phyloP scores from a whole-genome alignment of 2,797 vertebrate genomes.

The Poeciliopsis presidionis region DNA sequence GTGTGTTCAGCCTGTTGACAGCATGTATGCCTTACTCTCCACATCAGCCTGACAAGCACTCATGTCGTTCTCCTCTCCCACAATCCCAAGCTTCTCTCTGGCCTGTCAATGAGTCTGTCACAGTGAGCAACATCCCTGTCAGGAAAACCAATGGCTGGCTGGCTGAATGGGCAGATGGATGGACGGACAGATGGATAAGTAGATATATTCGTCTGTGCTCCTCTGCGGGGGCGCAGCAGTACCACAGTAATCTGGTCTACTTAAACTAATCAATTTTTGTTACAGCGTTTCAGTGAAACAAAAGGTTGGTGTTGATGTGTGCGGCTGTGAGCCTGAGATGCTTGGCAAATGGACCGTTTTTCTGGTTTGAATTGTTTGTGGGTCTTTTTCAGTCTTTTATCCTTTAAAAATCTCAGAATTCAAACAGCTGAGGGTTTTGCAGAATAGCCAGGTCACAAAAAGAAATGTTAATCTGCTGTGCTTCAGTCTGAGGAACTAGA shows the following conservation, averaged over 20 bases:
- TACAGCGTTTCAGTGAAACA: constrained; percentile 31
- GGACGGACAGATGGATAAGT: constrained; percentile 45
- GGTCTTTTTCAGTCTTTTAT: constrained; percentile 31
- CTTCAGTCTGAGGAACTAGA: constrained; percentile 12
- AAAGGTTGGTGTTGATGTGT: constrained; percentile 34
- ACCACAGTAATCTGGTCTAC: constrained; percentile 47
- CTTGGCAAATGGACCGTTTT: constrained; percentile 36
- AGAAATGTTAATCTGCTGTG: constrained; percentile 4
- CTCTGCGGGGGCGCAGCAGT: constrained; percentile 17
- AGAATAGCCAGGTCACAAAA: constrained; percentile 27
- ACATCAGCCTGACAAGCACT: constrained; percentile 52
- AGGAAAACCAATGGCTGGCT: constrained; percentile 34
- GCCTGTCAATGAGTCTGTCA: constrained; percentile 67
- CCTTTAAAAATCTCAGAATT: constrained; percentile 25
- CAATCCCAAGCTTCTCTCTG: constrained; percentile 46
- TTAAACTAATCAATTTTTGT: constrained; percentile 59
- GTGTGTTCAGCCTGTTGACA: constrained; percentile 40
- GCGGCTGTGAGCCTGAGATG: constrained; percentile 30
- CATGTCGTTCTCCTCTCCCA: constrained; percentile 48
- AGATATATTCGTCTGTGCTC: constrained; percentile 45
- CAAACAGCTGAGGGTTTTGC: constrained; percentile 26
- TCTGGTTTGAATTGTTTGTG: constrained; percentile 26
- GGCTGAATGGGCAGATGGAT: constrained; percentile 43
- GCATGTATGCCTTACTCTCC: constrained; percentile 23
- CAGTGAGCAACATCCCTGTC: constrained; percentile 51